These are phyloP conservation scores for Lydus trimaculatus DNA, from an alignment of 2,888 invertebrate species.

Conservation along the genomic window DNA sequence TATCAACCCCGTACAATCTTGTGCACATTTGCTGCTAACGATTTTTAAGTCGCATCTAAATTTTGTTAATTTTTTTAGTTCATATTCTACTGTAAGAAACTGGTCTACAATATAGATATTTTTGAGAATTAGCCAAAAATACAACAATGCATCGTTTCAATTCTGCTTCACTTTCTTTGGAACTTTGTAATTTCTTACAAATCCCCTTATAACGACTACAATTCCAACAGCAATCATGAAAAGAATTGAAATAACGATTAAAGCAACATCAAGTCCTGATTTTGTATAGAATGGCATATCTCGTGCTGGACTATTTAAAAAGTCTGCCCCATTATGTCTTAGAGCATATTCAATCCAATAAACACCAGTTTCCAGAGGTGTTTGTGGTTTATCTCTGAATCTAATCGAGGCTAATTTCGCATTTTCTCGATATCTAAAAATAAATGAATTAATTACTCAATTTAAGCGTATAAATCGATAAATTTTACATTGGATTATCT, in stretches of 20 bases:
- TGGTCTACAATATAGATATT: too few relatives aligned
- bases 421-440: conserved; percentile 28
- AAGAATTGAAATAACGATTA: background rate
- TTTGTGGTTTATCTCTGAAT: conserved; percentile 30
- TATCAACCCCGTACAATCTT: too few relatives aligned
- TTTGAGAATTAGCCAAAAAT: too few relatives aligned
- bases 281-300: conserved; percentile 12
- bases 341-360: conserved; percentile 35
- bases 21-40: too few relatives aligned
- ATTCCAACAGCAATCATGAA: background rate
- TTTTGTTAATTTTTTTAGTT: too few relatives aligned
- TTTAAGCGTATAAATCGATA: background rate
- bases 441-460: background rate
- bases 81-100: too few relatives aligned
- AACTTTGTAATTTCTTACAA: background rate
- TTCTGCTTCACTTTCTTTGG: conserved; percentile 9
- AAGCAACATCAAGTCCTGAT: conserved; percentile 13
- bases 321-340: conserved; percentile 30
- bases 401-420: conserved; percentile 26
- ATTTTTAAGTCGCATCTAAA: too few relatives aligned
- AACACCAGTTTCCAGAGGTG: conserved; percentile 26
- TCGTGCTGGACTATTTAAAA: conserved; percentile 15
- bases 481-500: conserved; percentile 35
- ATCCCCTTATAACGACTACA: background rate
- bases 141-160: background rate